phyloP scores from a whole-genome alignment of 2,797 vertebrate species.

The Pteropus rufus region DNA sequence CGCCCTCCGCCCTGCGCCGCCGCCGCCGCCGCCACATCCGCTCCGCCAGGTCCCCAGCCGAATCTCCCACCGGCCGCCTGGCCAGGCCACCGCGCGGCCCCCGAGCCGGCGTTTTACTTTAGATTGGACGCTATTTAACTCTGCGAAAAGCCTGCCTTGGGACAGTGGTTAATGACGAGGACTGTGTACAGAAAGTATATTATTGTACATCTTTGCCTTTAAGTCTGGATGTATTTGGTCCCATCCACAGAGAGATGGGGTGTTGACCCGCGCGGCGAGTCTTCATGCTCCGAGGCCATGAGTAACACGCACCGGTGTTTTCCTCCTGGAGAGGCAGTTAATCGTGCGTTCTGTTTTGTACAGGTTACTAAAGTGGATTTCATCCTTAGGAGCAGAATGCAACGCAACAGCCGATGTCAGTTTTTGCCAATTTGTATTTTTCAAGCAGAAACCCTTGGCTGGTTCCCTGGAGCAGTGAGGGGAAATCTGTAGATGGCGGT shows the following conservation, averaged over 20 bases:
- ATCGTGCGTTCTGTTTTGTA: too few relatives aligned
- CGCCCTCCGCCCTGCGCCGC: background rate
- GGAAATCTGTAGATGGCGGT: constrained; percentile 62
- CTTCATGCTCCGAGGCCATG: too few relatives aligned
- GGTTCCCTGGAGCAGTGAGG: background rate
- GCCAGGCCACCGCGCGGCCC: background rate
- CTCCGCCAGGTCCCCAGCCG: rapidly evolving
- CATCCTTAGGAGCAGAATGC: background rate
- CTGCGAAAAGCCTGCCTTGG: background rate
- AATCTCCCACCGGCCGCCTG: background rate
- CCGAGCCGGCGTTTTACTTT: background rate
- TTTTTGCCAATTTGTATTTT: background rate
- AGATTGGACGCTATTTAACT: background rate
- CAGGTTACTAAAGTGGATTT: background rate
- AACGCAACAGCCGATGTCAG: background rate
- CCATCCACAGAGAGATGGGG: background rate
- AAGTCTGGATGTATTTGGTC: background rate
- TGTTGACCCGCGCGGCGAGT: background rate
- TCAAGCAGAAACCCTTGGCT: constrained; percentile 7
- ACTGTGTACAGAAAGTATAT: background rate
- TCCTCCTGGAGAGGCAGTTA: background rate
- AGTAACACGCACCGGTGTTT: background rate
- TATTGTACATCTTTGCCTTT: background rate
- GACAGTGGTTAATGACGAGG: background rate
- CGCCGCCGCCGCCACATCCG: background rate